Base-by-base conservation (phyloP, 2,888 invertebrate genomes). In the Andrena marginata region DNA sequence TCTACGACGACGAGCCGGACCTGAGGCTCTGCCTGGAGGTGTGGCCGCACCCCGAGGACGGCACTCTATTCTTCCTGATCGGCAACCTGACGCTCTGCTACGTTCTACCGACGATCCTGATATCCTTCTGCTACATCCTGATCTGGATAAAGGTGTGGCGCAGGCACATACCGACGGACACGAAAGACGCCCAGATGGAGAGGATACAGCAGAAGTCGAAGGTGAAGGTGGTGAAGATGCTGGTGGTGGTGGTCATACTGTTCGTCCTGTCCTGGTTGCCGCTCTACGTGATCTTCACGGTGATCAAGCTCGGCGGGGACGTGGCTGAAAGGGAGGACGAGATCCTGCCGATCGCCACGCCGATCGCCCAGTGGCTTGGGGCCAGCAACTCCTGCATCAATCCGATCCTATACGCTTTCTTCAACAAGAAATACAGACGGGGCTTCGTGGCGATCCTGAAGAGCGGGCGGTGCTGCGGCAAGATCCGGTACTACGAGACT, bases 381-480 rank as follows among this genome's bases (percentile, higher is more conserved):
- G 97, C 98, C 0, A 98, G 98, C 23, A 99, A 99, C 94, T 98
- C 98, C 26, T 98, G 98, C 95, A 98, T 99, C 92, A 99, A 99
- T 94, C 99, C 99, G 0, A 97, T 99, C 84, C 95, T 99, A 77
- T 98, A 99, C 94, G 98, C 98, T 2, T 98, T 98, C 95, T 98
- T 99, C 95, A 99, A 99, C 94, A 98, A 98, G 93, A 98, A 99
- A 94, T 99, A 97, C 94, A 95, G 98, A 16, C 96, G 97, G 80
- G 98, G 98, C 4, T 99, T 99, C 94, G 96, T 97, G 59, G 98
- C 98, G 23, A 98, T 98, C 85, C 95, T 98, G 62, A 97, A 97
- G 94, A 98, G 97, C 88, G 96, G 97, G 86, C 96, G 97, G 88
- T 98, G 98, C 94, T 98, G 98, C 92, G 97, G 97, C 48, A 96